These are phyloP conservation scores for Clepsis dumicolana DNA, from an alignment of 2,888 invertebrate species.

Conservation along the genomic window DNA sequence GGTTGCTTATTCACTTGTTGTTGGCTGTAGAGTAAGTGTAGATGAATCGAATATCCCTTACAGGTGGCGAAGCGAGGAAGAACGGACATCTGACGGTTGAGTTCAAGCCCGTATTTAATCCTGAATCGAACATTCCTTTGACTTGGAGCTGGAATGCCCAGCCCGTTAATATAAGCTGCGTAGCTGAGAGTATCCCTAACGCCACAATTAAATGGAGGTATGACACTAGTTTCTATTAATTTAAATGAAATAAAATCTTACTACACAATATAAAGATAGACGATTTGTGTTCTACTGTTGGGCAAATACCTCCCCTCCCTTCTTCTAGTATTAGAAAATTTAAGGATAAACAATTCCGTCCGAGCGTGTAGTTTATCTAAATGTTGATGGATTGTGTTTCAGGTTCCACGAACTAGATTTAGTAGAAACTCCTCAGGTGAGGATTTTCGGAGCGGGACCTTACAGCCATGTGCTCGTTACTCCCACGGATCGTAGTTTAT, in stretches of 20 bases:
- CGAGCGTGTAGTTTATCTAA: too few species aligned
- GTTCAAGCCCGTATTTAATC: slow-evolving; percentile 92
- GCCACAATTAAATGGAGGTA: slow-evolving; percentile 95
- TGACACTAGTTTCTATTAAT: slow-evolving; percentile 50
- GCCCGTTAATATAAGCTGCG: slow-evolving; percentile 94
- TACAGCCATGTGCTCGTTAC: slow-evolving; percentile 90
- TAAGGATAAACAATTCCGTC: too few species aligned
- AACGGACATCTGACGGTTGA: slow-evolving; percentile 94
- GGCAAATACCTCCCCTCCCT: too few species aligned
- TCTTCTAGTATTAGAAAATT: too few species aligned
- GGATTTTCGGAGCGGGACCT: slow-evolving; percentile 89
- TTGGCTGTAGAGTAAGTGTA: background rate
- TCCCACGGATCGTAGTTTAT: slow-evolving; percentile 89
- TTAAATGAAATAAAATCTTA: background rate
- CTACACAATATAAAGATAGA: too few species aligned
- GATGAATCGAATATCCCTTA: background rate
- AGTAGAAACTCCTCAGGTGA: slow-evolving; percentile 85
- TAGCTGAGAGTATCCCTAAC: slow-evolving; percentile 95
- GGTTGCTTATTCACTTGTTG: too few species aligned
- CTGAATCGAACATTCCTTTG: slow-evolving; percentile 88
- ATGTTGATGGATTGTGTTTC: slow-evolving; percentile 15
- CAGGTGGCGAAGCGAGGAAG: slow-evolving; percentile 89
- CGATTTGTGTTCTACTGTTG: background rate
- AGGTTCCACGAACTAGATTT: slow-evolving; percentile 84
- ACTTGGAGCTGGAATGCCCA: slow-evolving; percentile 94